Base-by-base conservation (phyloP, 2,888 invertebrate species). In the Erebia ligea region DNA sequence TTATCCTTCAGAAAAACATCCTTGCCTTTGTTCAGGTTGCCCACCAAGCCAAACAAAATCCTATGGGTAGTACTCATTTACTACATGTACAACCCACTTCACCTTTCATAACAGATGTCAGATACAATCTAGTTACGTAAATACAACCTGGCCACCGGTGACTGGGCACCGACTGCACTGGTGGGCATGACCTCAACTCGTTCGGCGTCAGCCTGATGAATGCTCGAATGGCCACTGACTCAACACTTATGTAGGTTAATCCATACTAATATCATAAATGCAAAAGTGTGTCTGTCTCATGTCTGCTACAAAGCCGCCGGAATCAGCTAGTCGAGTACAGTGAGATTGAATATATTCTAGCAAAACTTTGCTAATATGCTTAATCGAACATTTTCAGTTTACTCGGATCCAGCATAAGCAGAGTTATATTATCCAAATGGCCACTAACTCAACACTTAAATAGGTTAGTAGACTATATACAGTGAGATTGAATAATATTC, bases 171-270 rank as follows among this genome's bases (percentile, higher is more conserved):
- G 50, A 52, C 67, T 72, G 59, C 69, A 64, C 63, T 58, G 50
- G 42, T 71, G 67, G 65, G 59, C 70, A 66, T 64, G 73, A 71
- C 73, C 73, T 70, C 66, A 70, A 50, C 69, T 25, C 64, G 52
- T 40, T 62, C 61, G 68, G 54, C 57, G 34, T 25, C 50, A 57
- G 25, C 56, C 21, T 59, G 40, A 48, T 48, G 59, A 58, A n/a
- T 65, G 42, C 40, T 65, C 34, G 17, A 59, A 72, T 69, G 61
- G 40, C 67, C 54, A 69, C 57, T 72, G 65, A 72, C 62, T 62
- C 69, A 59, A 42, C 42, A 17, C 42, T 42, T 10, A 59, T 19
- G 6, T 59, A 40, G 59, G 42, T 59, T 59, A 59, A 40, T 17
- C n/a, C n/a, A n/a, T n/a, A n/a, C n/a, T n/a, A n/a, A n/a, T n/a